phyloP scores from a whole-genome alignment of 2,888 invertebrate species.

The Spilosoma lubricipeda region DNA sequence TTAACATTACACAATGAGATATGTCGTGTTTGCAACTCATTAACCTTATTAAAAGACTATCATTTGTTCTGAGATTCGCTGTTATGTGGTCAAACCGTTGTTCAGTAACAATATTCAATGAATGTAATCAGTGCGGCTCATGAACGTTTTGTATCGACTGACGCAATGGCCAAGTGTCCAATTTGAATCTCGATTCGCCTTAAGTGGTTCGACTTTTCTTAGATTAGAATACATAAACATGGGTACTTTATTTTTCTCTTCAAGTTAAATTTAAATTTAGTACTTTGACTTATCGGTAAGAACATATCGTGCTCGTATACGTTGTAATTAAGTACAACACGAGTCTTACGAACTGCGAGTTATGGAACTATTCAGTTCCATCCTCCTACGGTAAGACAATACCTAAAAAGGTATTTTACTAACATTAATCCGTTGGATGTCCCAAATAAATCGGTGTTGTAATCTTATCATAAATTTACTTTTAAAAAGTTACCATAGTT shows the following conservation, averaged over 20 bases:
- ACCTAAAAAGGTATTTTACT: not conserved
- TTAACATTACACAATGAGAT: constrained; percentile 52
- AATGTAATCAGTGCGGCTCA: constrained; percentile 76
- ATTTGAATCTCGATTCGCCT: constrained; percentile 79
- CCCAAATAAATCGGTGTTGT: not conserved
- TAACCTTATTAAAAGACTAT: constrained; percentile 77
- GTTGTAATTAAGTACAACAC: not conserved
- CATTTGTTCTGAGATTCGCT: constrained; percentile 71
- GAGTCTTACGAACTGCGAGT: not conserved
- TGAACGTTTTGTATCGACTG: constrained; percentile 76
- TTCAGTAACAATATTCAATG: constrained; percentile 74
- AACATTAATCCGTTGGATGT: not conserved
- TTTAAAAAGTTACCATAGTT: not conserved
- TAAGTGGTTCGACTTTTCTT: constrained; percentile 82
- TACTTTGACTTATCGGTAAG: constrained; percentile 5
- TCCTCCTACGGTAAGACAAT: not conserved
- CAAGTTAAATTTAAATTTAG: constrained; percentile 17
- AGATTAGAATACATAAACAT: constrained; percentile 72
- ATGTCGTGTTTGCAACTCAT: constrained; percentile 63
- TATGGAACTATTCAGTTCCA: not conserved
- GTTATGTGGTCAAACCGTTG: constrained; percentile 71
- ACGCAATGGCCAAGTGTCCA: constrained; percentile 82
- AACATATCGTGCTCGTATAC: not conserved
- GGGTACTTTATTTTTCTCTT: constrained; percentile 37
- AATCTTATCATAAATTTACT: not conserved